Base-by-base conservation (phyloP, 2,888 invertebrate species). In the Gnatocerus cornutus region DNA sequence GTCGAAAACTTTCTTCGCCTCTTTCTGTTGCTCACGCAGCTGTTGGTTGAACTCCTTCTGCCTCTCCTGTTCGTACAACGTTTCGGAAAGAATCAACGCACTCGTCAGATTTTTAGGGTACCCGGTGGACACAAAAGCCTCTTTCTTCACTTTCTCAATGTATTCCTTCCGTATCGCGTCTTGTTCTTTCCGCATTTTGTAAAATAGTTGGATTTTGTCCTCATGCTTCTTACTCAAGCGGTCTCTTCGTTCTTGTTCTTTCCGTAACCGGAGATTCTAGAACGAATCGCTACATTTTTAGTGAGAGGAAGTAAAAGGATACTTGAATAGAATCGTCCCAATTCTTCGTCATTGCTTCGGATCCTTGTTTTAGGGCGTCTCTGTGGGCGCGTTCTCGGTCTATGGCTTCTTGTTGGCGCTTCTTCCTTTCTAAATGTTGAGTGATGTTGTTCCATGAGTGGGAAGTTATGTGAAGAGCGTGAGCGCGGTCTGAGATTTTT, bases 331-430 rank as follows among this genome's bases (percentile, higher is more conserved):
- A 85, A 45, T 85, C 84, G n/a, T 81, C 82, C 86, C 86, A 88
- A 58, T 78, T 80, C 71, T 82, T 81, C 0, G 84, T 86, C 83
- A 87, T 83, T 7, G 80, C 79, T 43, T 84, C 81, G 0, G 85
- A 86, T 0, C 81, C 85, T 10, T 85, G 79, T 64, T 85, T 85
- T 21, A 87, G 70, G 39, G 84, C 81, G 41, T 81, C 77, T 45
- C 80, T 83, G 16, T 83, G 80, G 5, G 82, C 84, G 7, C 79
- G 75, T 43, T 87, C 86, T 33, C 82, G 81, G 1, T 85, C 85
- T 0, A 77, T 69, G 1, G 77, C 75, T 65, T 83, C 82, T 48
- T 77, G 74, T n/a, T 77, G 73, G 10, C 79, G 75, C 14, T 79
- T 77, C 9, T 79, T 81, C 56, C 82, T 74, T 33, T 83, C 81